phyloP scores from a whole-genome alignment of 1,140 invertebrate species.

The Cydia amplana region DNA sequence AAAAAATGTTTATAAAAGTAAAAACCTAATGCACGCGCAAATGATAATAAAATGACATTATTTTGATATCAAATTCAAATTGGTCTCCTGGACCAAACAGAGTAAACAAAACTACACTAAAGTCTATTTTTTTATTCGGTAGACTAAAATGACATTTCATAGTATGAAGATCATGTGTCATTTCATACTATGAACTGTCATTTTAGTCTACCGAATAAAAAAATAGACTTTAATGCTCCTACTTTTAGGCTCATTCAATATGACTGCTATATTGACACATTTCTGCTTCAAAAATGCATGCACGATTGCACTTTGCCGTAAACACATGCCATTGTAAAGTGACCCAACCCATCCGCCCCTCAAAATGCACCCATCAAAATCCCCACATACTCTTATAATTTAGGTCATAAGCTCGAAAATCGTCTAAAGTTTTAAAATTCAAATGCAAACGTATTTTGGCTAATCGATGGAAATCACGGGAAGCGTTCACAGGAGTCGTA shows the following conservation, averaged over 20 bases:
- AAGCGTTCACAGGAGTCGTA: conserved; percentile 46
- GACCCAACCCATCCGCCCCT: conserved; percentile 17
- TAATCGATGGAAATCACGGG: conserved; percentile 50
- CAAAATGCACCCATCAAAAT: neutral
- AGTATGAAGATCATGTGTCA: too few species aligned
- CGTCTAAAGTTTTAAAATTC: conserved; percentile 17
- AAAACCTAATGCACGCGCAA: too few species aligned
- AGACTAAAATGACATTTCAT: too few species aligned
- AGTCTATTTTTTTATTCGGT: too few species aligned
- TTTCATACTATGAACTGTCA: too few species aligned
- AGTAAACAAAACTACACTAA: neutral
- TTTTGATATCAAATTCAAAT: too few species aligned
- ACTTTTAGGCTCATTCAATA: neutral
- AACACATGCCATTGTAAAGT: conserved; percentile 24
- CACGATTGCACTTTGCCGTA: conserved; percentile 22
- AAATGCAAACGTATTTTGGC: conserved; percentile 35
- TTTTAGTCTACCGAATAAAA: too few species aligned
- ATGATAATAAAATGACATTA: too few species aligned
- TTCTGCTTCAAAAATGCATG: conserved; percentile 9
- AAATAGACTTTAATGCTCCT: too few species aligned
- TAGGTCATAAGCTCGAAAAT: neutral
- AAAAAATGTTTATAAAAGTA: too few species aligned
- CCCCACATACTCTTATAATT: neutral
- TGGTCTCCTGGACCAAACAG: too few species aligned
- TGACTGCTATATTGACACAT: neutral